Conservation (phyloP, 2,797 vertebrate species). For the Perodicticus potto region DNA sequence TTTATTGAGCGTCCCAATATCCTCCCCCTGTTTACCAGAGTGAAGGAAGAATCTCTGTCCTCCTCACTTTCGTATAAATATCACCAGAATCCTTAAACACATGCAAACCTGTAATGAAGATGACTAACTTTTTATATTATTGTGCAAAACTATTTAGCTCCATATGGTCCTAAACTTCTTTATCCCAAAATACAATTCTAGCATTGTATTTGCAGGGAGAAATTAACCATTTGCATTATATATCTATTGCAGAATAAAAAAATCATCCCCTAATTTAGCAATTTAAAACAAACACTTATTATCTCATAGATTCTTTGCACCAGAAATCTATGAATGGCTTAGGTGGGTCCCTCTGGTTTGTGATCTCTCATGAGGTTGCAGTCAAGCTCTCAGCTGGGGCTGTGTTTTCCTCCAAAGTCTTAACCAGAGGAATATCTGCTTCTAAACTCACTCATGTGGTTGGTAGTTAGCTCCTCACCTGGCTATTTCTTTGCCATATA, state of each 20-base stretch:
- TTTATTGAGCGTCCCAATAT: background rate
- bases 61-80: background rate
- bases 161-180: background rate
- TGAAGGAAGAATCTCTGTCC: background rate
- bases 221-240: background rate
- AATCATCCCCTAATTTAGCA: background rate
- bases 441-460: background rate
- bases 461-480: background rate
- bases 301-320: conserved; percentile 19
- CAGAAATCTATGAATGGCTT: background rate
- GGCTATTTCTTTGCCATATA: background rate
- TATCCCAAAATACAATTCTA: background rate
- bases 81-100: conserved; percentile 20
- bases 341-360: background rate
- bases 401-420: background rate
- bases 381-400: background rate
- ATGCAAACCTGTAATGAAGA: background rate
- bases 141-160: background rate
- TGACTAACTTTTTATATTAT: conserved; percentile 9
- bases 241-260: background rate
- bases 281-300: background rate
- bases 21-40: background rate
- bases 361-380: background rate
- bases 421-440: background rate
- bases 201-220: background rate